Conservation (phyloP, 1,140 invertebrate species). For the Drosophila pandora region DNA sequence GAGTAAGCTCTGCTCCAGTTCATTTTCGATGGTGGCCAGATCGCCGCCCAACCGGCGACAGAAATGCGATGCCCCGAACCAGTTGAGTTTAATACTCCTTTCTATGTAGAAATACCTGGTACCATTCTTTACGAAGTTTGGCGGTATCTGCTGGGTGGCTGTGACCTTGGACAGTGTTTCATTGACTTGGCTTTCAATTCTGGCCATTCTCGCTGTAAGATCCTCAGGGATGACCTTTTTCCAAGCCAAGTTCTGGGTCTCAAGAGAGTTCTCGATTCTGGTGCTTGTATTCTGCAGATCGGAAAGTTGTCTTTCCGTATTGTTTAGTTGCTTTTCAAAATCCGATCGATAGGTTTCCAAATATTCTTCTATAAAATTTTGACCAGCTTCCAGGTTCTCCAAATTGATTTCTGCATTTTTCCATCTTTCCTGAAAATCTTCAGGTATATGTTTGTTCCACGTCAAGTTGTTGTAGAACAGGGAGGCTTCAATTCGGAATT, state of each 20-base stretch:
- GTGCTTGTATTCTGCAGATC: not conserved
- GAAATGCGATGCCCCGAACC: not conserved
- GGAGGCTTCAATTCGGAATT: not conserved
- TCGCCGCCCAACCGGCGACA: not conserved
- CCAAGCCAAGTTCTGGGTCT: not conserved
- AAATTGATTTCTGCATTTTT: not conserved
- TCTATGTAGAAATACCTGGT: constrained; percentile 4
- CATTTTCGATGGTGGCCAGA: not conserved
- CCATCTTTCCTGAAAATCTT: not conserved
- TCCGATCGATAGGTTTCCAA: not conserved
- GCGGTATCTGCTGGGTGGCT: not conserved
- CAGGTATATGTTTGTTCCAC: not conserved
- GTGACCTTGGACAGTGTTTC: not conserved
- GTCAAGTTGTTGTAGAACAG: not conserved
- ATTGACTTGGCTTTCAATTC: not conserved
- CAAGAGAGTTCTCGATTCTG: not conserved
- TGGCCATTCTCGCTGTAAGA: not conserved
- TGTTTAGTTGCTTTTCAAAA: not conserved
- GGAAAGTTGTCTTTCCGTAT: not conserved
- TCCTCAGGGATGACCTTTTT: not conserved
- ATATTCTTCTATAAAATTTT: not conserved
- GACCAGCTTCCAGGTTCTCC: not conserved
- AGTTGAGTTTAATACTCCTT: not conserved
- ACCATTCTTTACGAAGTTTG: not conserved
- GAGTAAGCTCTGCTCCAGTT: not conserved